Conservation (phyloP, 2,113 vertebrate species). For the Saccopteryx bilineata region DNA sequence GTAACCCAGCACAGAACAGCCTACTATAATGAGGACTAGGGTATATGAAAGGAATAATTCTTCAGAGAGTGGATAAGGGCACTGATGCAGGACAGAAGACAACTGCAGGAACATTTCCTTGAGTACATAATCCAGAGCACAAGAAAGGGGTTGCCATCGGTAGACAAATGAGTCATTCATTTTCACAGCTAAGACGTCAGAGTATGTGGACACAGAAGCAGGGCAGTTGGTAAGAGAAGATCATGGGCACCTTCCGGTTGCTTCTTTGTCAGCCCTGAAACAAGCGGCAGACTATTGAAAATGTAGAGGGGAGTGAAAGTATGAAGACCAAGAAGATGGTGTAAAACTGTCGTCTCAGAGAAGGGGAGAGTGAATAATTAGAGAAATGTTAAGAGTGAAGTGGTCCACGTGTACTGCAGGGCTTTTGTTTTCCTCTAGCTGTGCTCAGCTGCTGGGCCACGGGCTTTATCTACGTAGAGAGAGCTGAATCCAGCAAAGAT, state of each 20-base stretch:
- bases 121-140: neutral
- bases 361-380: neutral
- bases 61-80: neutral
- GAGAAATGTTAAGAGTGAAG: neutral
- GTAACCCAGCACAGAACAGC: neutral
- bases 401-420: accelerated
- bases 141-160: neutral
- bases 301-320: neutral
- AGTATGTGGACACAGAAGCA: neutral
- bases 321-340: neutral
- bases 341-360: neutral
- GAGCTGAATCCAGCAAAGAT: neutral
- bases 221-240: neutral
- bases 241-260: neutral
- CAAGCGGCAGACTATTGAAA: neutral
- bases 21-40: neutral
- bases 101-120: neutral
- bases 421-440: neutral
- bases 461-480: neutral
- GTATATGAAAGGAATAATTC: neutral
- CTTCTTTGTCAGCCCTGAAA: neutral
- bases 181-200: neutral
- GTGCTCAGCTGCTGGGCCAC: neutral
- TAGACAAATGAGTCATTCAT: neutral
- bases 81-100: neutral